A percentile compares a stretch with the other conserved stretches of the same genome.
Conservation (phyloP, 2,113 vertebrate species). For the Martes martes region DNA sequence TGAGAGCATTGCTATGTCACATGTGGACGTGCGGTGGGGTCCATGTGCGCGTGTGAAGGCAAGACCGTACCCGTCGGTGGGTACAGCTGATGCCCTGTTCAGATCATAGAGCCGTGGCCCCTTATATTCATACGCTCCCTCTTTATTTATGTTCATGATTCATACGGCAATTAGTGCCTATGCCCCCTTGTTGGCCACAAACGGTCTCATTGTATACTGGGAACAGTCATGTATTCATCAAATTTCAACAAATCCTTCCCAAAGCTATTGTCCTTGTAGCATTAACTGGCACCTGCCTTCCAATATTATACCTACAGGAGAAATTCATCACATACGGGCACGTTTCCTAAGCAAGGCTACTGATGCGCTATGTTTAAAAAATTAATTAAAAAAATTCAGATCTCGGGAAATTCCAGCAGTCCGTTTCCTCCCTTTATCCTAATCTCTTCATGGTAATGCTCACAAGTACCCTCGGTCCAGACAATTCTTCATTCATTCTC, state of each 20-base stretch:
- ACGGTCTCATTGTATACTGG: constrained; percentile 25
- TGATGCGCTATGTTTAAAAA: constrained; percentile 18
- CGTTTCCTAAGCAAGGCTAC: not conserved
- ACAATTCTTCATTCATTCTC: constrained; percentile 59
- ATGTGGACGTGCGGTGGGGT: not conserved
- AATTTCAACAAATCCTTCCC: not conserved
- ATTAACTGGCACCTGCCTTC: not conserved
- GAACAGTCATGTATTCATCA: not conserved
- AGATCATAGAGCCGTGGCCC: not conserved
- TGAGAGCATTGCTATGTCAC: fast-evolving
- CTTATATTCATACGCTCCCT: not conserved
- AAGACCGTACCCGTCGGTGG: not conserved
- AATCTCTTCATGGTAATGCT: constrained; percentile 46
- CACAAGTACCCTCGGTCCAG: constrained; percentile 43
- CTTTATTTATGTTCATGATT: not conserved
- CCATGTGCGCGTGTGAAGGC: fast-evolving
- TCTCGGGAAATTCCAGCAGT: constrained; percentile 60
- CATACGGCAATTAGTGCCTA: not conserved
- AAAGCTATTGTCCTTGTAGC: not conserved
- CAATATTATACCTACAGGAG: constrained; percentile 39
- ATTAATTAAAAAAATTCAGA: constrained; percentile 20
- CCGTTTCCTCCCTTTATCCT: not conserved
- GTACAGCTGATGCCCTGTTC: not conserved
- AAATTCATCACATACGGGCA: not conserved
- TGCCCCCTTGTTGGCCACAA: constrained; percentile 11